Conservation (phyloP, 2,113 vertebrate genomes). For the Platichthys stellatus region DNA sequence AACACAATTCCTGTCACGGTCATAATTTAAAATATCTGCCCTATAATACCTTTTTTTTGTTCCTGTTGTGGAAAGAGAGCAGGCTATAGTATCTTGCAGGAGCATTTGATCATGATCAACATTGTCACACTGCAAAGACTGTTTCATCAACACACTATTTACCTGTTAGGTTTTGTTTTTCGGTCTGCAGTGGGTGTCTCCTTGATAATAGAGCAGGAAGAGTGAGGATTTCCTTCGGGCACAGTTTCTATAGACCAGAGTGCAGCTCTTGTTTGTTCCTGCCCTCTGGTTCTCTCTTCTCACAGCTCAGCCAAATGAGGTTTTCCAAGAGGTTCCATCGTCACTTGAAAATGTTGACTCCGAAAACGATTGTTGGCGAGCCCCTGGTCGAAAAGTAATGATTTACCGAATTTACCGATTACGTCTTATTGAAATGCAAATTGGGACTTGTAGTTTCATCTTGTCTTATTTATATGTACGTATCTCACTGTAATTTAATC, state of each 20-base stretch:
- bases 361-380: constrained; percentile 20
- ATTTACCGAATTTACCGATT: constrained; percentile 13
- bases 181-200: constrained; percentile 4
- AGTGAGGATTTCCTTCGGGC: constrained; percentile 44
- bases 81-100: constrained; percentile 8
- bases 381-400: background rate
- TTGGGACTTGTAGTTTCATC: constrained; percentile 36
- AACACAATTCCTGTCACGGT: constrained; percentile 2
- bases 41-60: background rate
- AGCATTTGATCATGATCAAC: constrained; percentile 15
- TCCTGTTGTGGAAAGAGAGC: constrained; percentile 6
- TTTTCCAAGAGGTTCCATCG: constrained; percentile 31
- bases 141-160: constrained; percentile 13
- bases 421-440: constrained; percentile 41
- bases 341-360: constrained; percentile 31
- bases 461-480: constrained; percentile 55
- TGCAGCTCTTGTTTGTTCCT: constrained; percentile 41
- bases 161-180: constrained; percentile 33
- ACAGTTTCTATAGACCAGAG: background rate
- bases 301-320: constrained; percentile 37
- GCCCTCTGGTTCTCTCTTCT: constrained; percentile 28
- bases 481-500: constrained; percentile 54
- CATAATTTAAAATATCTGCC: constrained; percentile 18
- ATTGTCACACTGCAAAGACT: constrained; percentile 9
- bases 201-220: constrained; percentile 55